Conservation (phyloP, 2,888 invertebrate species). For the Nemurella pictetii region DNA sequence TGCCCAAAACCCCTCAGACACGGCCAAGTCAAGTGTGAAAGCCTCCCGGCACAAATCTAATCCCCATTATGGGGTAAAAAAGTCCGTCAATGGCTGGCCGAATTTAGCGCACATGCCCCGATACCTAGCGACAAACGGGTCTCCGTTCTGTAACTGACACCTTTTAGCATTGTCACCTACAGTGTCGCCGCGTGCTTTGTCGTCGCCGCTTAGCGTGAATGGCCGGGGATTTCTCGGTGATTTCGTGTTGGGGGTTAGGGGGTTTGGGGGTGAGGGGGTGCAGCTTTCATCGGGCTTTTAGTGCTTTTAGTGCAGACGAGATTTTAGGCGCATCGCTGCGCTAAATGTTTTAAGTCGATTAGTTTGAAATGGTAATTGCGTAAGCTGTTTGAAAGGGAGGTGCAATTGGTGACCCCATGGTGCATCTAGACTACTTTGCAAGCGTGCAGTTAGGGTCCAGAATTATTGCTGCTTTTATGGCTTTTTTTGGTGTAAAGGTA, state of each 20-base stretch:
- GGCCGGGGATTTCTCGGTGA: background rate
- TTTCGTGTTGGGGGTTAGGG: background rate
- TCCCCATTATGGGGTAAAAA: conserved; percentile 5
- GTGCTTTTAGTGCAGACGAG: too few species aligned
- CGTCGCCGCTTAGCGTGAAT: background rate
- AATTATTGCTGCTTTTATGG: too few species aligned
- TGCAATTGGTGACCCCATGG: too few species aligned
- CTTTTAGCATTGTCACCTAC: conserved; percentile 23
- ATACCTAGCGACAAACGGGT: conserved; percentile 6
- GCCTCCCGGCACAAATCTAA: conserved; percentile 1
- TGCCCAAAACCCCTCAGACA: background rate
- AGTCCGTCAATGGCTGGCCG: background rate
- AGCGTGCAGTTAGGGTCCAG: too few species aligned
- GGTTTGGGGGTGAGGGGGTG: background rate
- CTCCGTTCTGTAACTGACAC: conserved; percentile 25
- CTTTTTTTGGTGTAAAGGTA: too few species aligned
- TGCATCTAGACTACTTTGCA: too few species aligned
- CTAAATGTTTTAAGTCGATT: conserved; percentile 14
- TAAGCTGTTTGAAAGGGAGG: too few species aligned
- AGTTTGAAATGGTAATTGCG: background rate
- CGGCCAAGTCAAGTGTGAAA: conserved; percentile 15
- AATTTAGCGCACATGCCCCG: background rate
- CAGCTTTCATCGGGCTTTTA: background rate
- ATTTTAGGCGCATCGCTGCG: background rate
- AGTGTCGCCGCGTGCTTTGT: too few species aligned